Conservation (phyloP, 2,113 vertebrate genomes). For the Bombycilla garrulus region DNA sequence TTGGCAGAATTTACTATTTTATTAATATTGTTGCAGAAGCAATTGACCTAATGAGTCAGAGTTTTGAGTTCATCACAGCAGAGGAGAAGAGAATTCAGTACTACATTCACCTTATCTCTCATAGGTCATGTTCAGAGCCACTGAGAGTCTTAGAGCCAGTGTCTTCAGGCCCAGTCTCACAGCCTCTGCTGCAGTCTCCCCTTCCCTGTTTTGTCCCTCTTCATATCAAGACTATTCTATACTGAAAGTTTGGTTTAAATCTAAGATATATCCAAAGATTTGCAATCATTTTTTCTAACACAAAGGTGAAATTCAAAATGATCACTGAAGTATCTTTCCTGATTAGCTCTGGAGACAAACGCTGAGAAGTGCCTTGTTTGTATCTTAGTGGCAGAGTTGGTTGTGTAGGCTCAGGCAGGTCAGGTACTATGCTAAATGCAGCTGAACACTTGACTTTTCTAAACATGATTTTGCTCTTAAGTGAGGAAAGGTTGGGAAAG, state of each 20-base stretch:
- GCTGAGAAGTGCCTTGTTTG: background rate
- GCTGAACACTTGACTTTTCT: background rate
- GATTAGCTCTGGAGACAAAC: background rate
- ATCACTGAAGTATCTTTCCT: background rate
- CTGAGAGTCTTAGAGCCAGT: background rate
- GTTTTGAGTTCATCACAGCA: background rate
- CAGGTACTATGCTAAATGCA: background rate
- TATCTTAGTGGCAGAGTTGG: background rate
- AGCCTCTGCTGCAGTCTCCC: background rate
- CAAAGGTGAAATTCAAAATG: background rate
- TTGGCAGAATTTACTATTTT: background rate
- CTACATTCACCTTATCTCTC: background rate
- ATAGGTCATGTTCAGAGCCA: background rate
- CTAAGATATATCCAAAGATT: background rate
- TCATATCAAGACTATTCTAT: background rate
- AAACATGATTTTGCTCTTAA: background rate
- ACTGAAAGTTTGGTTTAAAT: background rate
- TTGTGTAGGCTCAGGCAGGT: background rate
- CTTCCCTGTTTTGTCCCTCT: background rate
- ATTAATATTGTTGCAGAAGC: background rate
- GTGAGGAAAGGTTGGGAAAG: background rate
- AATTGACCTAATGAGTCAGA: background rate
- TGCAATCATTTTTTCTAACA: background rate
- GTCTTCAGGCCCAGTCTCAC: background rate
- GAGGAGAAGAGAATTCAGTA: background rate